phyloP scores from a whole-genome alignment of 2,113 vertebrate genomes.

The Hydropotes inermis region DNA sequence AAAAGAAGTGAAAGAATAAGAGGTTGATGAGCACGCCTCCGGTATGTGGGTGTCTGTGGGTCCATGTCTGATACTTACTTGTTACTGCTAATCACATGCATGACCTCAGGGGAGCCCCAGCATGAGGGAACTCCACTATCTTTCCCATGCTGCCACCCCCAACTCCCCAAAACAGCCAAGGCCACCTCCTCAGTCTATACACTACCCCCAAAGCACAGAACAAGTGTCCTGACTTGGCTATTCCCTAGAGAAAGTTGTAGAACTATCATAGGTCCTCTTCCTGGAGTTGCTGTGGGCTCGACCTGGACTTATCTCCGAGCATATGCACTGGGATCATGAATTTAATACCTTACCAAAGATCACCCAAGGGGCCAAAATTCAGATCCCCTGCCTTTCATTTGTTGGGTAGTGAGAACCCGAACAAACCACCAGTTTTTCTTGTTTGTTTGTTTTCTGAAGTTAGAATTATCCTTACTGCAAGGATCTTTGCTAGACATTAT shows the following conservation, averaged over 20 bases:
- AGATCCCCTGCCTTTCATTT: not conserved
- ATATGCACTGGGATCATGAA: not conserved
- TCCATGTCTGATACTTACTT: not conserved
- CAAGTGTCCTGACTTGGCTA: not conserved
- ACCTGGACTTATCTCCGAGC: not conserved
- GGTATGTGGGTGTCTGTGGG: not conserved
- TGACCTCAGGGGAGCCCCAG: not conserved
- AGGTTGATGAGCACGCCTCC: not conserved
- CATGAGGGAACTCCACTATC: not conserved
- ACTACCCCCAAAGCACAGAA: not conserved
- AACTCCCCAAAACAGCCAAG: not conserved
- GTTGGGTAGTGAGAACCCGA: rapidly evolving
- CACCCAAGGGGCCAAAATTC: not conserved
- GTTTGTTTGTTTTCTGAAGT: not conserved
- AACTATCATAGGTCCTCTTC: not conserved
- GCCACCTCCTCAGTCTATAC: not conserved
- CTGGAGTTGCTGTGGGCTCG: not conserved
- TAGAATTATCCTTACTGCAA: not conserved
- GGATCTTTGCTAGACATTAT: not conserved
- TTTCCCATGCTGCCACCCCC: not conserved
- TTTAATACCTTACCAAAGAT: not conserved
- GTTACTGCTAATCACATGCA: rapidly evolving
- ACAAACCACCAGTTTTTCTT: not conserved
- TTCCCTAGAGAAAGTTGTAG: not conserved
- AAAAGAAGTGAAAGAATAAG: not conserved